Base-by-base conservation (phyloP, 1,140 invertebrate species). In the Chionoecetes opilio region DNA sequence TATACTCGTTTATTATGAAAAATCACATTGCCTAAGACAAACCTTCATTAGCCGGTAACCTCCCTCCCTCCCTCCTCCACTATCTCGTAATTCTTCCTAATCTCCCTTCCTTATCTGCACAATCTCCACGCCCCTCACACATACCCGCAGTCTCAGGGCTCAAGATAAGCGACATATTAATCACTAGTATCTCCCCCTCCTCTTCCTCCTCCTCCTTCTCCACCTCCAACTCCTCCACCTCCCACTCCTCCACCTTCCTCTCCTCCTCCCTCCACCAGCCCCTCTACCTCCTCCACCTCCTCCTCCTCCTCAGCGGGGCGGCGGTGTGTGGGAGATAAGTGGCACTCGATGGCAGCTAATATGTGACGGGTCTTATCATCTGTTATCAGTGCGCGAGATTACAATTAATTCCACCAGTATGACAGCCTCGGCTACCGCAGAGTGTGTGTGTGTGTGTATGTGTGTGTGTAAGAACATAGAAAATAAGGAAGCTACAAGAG, bases 401-500 rank as follows among this genome's bases (percentile, higher is more conserved):
- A 75, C 21, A 75, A 75, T 75, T 75, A n/a, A 26, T n/a, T n/a
- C n/a, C 26, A 75, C 63, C 21, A 6, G 21, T 2, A 75, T n/a
- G 63, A 75, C 63, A n/a, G 63, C 63, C 46, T 53, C 63, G 63
- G 63, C 63, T 75, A 75, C 63, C 63, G 63, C 63, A n/a, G 21
- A n/a, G 21, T 75, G 63, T 75, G 63, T 75, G 63, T 75, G 63
- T 75, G 63, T 75, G 63, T 75, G 63, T 75, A 26, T 75, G 63
- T 75, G 63, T 75, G 63, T 75, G 63, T 75, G 63, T 75, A 26
- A n/a, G 63, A n/a, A n/a, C n/a, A n/a, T n/a, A n/a, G n/a, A n/a
- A n/a, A n/a, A n/a, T n/a, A n/a, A n/a, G n/a, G n/a, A n/a, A n/a
- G n/a, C n/a, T n/a, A n/a, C n/a, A n/a, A n/a, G n/a, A n/a, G n/a